phyloP scores from a whole-genome alignment of 2,113 vertebrate genomes.

The Formicarius rufipectus region DNA sequence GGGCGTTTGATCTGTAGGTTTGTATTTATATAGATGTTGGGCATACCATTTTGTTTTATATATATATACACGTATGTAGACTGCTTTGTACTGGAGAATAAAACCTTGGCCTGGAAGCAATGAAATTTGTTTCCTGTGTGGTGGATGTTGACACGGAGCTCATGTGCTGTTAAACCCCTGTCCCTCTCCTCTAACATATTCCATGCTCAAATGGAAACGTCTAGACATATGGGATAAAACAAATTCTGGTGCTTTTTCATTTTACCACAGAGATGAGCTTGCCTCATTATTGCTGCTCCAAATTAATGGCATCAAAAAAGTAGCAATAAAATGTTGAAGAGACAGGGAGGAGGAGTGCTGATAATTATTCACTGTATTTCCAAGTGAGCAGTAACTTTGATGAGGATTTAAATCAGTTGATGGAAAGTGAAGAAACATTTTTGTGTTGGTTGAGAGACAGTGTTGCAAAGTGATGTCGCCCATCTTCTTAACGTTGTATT shows the following conservation, averaged over 20 bases:
- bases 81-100: constrained; percentile 33
- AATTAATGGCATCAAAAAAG: background rate
- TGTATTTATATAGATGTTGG: constrained; percentile 31
- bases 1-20: constrained; percentile 22
- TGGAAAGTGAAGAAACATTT: background rate
- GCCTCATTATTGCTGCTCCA: constrained; percentile 20
- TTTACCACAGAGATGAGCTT: constrained; percentile 12
- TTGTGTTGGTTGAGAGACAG: background rate
- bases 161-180: background rate
- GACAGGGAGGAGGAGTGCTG: background rate
- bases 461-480: background rate
- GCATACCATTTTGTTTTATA: constrained; percentile 4
- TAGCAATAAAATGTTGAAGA: background rate
- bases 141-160: constrained; percentile 29
- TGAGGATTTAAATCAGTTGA: background rate
- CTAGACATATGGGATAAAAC: background rate
- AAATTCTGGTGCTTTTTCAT: background rate
- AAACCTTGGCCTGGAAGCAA: constrained; percentile 11
- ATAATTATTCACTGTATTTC: background rate
- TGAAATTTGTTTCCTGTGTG: constrained; percentile 1
- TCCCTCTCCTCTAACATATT: background rate
- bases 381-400: background rate
- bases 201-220: background rate
- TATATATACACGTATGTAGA: background rate
- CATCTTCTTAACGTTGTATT: background rate